Evolutionary conservation across 2,113 vertebrate genomes (phyloP), one percentile per base, ranked within the genome.

Genomic region (Paedocypris sp.): DNA sequence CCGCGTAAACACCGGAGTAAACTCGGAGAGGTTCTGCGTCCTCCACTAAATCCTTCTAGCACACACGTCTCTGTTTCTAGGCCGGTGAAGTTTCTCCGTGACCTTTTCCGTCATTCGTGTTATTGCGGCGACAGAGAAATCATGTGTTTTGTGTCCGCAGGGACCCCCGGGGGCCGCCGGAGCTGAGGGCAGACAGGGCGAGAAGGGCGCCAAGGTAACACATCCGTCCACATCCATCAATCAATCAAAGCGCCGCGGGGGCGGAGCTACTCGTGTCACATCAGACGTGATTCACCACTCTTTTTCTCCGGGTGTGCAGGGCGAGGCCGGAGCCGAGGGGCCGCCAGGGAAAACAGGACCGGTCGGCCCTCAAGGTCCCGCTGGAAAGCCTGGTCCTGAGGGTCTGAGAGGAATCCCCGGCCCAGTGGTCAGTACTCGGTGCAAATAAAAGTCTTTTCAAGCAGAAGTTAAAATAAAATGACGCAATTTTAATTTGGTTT

Each of bases 131-230:
- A 25, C 23, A 31, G 29, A 45, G 16, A 15, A 8, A 41, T 28
- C 42, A 20, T 48, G 26, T 49, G 25, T 72, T 18, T 70, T 6
- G 66, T 50, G 66, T 72, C 81, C 68, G 29, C 71, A 98, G 94
- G 94, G 94, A 68, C 91, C 93, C 60, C 90, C 85, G n/a, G 93
- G 94, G 68, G 77, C 88, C 35, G 72, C 84, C 0, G 94, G 94
- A 49, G 62, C 91, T 65, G 94, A 98, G 79, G 94, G 94, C 79
- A 90, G 93, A 62, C 93, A 98, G 85, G 93, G 94, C 56, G 94
- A 97, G 85, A 97, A 98, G 78, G 94, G 94, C 33, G 88, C 93
- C 46, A 98, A 98, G 93, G 94, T 97, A 90, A 85, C 36, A 12
- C 13, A 3, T 28, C 23, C 13, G 15, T 36, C 4, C 6, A 1